phyloP scores from a whole-genome alignment of 37 sponge, comb jelly and placozoan species.

The Tethya wilhelma region DNA sequence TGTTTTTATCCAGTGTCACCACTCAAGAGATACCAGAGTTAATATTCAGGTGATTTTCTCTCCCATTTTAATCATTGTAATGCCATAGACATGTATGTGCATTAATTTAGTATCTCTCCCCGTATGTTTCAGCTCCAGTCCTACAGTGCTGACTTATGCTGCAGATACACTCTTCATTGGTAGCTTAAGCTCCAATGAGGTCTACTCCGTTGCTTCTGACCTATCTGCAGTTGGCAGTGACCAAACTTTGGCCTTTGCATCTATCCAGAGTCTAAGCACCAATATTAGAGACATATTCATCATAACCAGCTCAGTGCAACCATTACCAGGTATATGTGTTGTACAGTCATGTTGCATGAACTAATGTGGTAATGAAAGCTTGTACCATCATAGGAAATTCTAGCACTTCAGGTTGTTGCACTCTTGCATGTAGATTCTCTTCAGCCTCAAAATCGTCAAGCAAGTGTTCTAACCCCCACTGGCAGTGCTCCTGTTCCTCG shows the following conservation, averaged over 20 bases:
- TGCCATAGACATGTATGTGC: not conserved
- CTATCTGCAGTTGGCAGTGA: not conserved
- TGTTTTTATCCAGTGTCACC: conserved; percentile 1
- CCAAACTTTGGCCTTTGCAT: conserved; percentile 14
- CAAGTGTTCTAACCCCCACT: not conserved
- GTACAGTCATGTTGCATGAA: too few relatives aligned
- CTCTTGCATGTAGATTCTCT: conserved; percentile 8
- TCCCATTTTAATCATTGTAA: not conserved
- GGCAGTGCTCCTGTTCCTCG: not conserved
- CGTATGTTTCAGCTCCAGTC: conserved; percentile 12
- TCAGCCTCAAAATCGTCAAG: not conserved
- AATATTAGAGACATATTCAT: conserved; percentile 13
- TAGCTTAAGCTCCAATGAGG: not conserved
- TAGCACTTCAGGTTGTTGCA: too few relatives aligned
- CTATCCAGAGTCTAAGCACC: not conserved
- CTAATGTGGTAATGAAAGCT: too few relatives aligned
- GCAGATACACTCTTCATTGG: conserved; percentile 24
- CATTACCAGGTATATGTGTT: conserved; percentile 19
- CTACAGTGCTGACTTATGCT: conserved; percentile 30
- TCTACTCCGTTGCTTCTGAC: conserved; percentile 29
- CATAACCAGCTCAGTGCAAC: not conserved
- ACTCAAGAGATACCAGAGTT: conserved; percentile 4
- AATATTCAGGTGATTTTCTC: conserved; percentile 9
- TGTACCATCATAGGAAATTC: too few relatives aligned
- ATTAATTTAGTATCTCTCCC: not conserved